Conservation (phyloP, 2,113 vertebrate genomes). For the Hippocampus mohnikei region DNA sequence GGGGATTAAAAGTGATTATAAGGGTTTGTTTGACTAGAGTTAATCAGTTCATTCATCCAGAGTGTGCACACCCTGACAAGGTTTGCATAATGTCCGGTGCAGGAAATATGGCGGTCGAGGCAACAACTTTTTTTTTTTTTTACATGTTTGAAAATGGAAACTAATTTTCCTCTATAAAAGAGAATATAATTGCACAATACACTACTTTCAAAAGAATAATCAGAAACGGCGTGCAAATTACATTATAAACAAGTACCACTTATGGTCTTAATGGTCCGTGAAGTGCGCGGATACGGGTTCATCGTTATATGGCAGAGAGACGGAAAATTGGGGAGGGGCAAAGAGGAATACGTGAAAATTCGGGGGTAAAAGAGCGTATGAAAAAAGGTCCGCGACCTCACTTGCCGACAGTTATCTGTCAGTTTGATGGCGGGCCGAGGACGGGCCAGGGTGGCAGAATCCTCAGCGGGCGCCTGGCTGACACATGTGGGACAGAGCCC, state of each 20-base stretch:
- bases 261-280: not conserved
- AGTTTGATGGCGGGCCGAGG: conserved; percentile 34
- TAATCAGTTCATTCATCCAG: conserved; percentile 21
- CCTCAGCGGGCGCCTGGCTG: conserved; percentile 53
- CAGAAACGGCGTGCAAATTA: not conserved
- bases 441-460: conserved; percentile 25
- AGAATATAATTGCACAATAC: not conserved
- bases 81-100: conserved; percentile 34
- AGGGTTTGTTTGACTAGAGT: conserved; percentile 1
- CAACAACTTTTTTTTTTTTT: not conserved
- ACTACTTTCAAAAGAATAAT: not conserved
- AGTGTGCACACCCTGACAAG: conserved; percentile 32
- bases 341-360: not conserved
- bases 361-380: not conserved
- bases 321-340: not conserved
- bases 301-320: not conserved
- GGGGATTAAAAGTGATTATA: not conserved
- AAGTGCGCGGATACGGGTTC: not conserved
- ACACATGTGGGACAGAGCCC: conserved; percentile 72
- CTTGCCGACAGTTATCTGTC: conserved; percentile 67
- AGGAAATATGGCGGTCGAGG: conserved; percentile 27
- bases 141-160: not conserved
- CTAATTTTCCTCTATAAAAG: not conserved
- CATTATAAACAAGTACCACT: not conserved
- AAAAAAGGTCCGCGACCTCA: conserved; percentile 11